A percentile compares a stretch with the other conserved stretches of the same genome.
Conservation (phyloP, 2,113 vertebrate species). For the Pachyramphus minor region DNA sequence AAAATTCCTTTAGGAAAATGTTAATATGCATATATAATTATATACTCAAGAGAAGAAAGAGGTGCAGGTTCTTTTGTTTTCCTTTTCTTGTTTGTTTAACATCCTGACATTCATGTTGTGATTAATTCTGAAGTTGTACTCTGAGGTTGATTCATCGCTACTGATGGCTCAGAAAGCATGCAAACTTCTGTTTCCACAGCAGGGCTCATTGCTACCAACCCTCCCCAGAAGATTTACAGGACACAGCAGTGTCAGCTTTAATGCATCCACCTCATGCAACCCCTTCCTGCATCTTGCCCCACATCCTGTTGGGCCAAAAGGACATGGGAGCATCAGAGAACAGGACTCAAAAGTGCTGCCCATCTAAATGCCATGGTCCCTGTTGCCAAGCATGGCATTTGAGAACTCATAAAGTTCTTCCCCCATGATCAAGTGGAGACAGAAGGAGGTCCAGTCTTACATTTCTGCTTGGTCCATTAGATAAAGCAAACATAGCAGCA, state of each 20-base stretch:
- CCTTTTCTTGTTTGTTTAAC: slow-evolving; percentile 10
- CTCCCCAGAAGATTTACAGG: slow-evolving; percentile 16
- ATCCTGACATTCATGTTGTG: slow-evolving; percentile 1
- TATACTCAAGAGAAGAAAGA: neutral
- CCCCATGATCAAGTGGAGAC: neutral
- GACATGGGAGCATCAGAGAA: neutral
- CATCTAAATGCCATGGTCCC: neutral
- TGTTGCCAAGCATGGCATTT: neutral
- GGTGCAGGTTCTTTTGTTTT: neutral
- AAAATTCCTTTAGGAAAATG: slow-evolving; percentile 5
- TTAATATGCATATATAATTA: neutral
- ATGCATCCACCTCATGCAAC: neutral
- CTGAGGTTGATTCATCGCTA: neutral
- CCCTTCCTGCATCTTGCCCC: neutral
- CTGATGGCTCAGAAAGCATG: slow-evolving; percentile 58
- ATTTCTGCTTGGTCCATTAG: neutral
- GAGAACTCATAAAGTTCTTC: neutral
- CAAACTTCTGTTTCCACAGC: slow-evolving; percentile 32
- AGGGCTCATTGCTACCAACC: slow-evolving; percentile 4
- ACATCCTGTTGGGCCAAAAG: neutral
- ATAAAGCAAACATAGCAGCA: neutral
- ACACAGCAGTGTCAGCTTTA: slow-evolving; percentile 21
- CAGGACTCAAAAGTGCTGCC: neutral
- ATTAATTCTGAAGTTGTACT: slow-evolving; percentile 5
- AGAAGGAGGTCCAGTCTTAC: neutral